Base-by-base conservation (phyloP, 64 coral and sea anemone species). In the Stichodactyla helianthus region DNA sequence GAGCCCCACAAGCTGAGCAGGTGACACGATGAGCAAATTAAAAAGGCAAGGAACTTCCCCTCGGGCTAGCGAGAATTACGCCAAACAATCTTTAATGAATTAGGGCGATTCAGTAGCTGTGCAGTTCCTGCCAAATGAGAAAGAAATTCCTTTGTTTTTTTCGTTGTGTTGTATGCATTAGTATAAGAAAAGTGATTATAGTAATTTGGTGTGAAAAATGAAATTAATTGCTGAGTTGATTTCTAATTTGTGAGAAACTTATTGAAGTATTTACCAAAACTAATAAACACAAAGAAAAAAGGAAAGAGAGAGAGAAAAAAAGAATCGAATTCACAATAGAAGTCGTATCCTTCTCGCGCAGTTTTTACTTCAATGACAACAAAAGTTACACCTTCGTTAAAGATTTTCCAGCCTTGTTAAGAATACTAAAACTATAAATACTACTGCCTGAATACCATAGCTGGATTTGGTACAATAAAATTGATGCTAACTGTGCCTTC, bases 231-330 rank as follows among this genome's bases (percentile, higher is more conserved):
- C n/a, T 10, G 25, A 10, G 12, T 35, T 31, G 0, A 23, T n/a
- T 28, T 31, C 27, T 74, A 74, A 68, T 74, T 74, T 23, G 5
- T 4, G 68, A 23, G 22, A 74, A 74, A 23, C 68, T 6, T 74
- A 7, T 74, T 31, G 68, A 74, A 74, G 68, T 74, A 74, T 74
- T 74, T 74, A 74, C 68, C 68, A 74, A 74, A 74, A 28, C 22
- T 23, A 74, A 26, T 74, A 74, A 74, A 27, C 68, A 74, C 22
- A 31, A 74, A 74, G 23, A 31, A 23, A 74, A 74, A 74, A 23
- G 68, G 68, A 74, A 74, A 74, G 27, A 23, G 68, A 0, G 31
- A 14, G 31, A 31, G 2, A 31, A 35, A 28, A 23, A 74, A 17
- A 5, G 10, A 31, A 74, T 26, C 20, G 68, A 8, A 1, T 65